Evolutionary conservation across 2,888 invertebrate species (phyloP).

Genomic region (Diarsia dahlii): DNA sequence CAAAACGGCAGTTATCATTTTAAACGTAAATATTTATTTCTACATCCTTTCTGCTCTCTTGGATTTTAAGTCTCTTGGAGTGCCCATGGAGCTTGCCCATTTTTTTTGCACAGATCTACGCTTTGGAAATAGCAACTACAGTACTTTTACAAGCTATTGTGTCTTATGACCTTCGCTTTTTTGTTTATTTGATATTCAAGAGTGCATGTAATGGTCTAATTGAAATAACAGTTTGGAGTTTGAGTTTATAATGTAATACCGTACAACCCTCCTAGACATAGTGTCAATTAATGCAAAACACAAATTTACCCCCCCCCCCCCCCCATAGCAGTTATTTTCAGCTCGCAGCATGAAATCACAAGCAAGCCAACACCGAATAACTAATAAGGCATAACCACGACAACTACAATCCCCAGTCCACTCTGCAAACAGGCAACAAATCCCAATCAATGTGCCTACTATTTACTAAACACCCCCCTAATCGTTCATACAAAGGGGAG

Average conservation of each 20-base stretch:
- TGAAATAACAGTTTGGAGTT: no score
- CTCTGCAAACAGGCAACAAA: conserved; percentile 26
- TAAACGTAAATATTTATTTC: no score
- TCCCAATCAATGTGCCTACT: conserved; percentile 41
- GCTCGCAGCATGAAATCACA: conserved; percentile 3
- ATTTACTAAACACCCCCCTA: conserved; percentile 53
- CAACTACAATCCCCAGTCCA: conserved; percentile 17
- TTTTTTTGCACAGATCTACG: no score
- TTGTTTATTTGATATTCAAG: no score
- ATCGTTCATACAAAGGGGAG: conserved; percentile 52
- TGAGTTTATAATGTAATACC: neutral
- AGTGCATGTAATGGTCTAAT: no score
- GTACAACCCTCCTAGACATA: neutral
- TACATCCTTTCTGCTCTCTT: neutral
- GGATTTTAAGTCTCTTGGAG: no score
- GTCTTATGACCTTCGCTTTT: no score
- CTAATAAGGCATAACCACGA: neutral
- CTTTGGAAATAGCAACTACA: no score
- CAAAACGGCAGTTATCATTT: neutral
- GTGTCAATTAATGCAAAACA: neutral
- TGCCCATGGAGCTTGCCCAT: no score
- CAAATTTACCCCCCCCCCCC: neutral
- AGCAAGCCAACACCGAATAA: neutral
- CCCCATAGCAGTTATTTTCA: conserved; percentile 6
- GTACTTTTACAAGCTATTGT: no score